These are phyloP conservation scores for Paramuricea clavata DNA, from an alignment of 92 coral and sea anemone genomes.

Conservation along the genomic window DNA sequence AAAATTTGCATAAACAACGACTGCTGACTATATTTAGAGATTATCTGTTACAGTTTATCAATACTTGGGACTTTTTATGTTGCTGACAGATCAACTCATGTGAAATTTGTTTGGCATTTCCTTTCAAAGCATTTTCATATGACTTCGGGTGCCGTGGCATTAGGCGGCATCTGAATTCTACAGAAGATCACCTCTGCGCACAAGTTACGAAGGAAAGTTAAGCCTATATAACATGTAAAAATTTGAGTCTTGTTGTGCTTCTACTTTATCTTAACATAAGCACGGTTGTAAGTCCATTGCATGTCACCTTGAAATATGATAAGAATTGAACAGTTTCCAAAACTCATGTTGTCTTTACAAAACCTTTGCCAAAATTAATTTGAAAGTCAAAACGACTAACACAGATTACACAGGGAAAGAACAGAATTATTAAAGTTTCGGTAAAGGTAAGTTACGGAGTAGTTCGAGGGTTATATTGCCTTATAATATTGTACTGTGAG, in stretches of 20 bases:
- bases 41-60: background rate
- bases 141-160: background rate
- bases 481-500: too few relatives aligned
- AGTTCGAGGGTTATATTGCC: too few relatives aligned
- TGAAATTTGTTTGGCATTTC: conserved; percentile 3
- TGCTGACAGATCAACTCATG: conserved; percentile 6
- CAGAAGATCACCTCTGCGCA: background rate
- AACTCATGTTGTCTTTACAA: conserved; percentile 6
- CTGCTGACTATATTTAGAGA: background rate
- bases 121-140: background rate
- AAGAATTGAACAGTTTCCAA: conserved; percentile 14
- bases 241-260: background rate
- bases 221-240: too few relatives aligned
- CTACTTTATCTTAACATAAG: too few relatives aligned
- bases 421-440: background rate
- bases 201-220: background rate
- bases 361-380: conserved; percentile 22
- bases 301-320: background rate
- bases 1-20: background rate
- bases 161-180: background rate
- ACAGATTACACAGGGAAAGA: background rate
- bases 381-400: background rate
- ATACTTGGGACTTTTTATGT: background rate
- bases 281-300: background rate
- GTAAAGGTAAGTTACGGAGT: background rate